Base-by-base conservation (phyloP, 2,113 vertebrate species). In the Gambusia holbrooki region DNA sequence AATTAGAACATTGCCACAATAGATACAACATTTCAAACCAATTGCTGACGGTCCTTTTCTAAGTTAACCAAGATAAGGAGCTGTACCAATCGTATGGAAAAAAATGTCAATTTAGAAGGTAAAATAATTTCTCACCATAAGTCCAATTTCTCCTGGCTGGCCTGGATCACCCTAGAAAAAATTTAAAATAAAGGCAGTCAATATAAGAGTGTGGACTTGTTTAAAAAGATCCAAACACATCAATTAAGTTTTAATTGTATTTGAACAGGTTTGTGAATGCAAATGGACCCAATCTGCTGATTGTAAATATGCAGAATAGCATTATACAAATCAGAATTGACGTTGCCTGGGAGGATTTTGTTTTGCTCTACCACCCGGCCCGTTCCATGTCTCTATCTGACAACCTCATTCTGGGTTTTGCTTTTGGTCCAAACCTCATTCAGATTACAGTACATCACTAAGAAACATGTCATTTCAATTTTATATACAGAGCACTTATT, bases 101-200 rank as follows among this genome's bases (percentile, higher is more conserved):
- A 37, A 12, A 61, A 58, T 0, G 9, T 58, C 7, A 48, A n/a
- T 25, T 25, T n/a, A n/a, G 22, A 58, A 58, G 51, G 22, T 15
- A 79, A 81, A 10, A 17, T 22, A 19, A 63, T 64, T 79, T 87
- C 96, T 96, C 94, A 96, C 98, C 93, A 90, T 74, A 51, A 95
- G 51, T 81, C 97, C 97, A 69, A 92, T 86, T 62, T 98, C 97
- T 85, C 98, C 98, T 76, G 95, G 92, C 76, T 93, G 95, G 75
- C 98, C 98, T 77, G 96, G 92, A 77, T 99, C 97, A 62, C 98
- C 97, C 98, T 99, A 79, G 29, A 65, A 45, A 8, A 73, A 88
- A 82, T 0, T 83, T 60, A 86, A 5, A 80, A 0, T 25, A 33
- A 80, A 0, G 6, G 7, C 48, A 54, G 40, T 54, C 4, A 54